Percentiles rank a stretch among this genome's conserved stretches.
Conservation (phyloP, 2,888 invertebrate genomes). For the Spatulosminthurus flaviceps region DNA sequence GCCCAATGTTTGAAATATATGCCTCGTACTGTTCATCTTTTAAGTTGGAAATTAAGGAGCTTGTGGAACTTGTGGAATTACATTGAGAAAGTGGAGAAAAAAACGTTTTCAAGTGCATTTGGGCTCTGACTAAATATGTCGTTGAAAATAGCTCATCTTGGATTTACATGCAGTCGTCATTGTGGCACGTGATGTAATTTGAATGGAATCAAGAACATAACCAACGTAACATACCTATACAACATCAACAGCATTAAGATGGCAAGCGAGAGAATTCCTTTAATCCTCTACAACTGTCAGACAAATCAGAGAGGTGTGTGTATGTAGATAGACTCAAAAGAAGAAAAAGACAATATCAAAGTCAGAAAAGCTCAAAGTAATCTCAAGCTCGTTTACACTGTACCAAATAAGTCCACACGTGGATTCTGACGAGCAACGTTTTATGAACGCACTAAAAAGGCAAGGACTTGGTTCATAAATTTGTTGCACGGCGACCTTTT, state of each 20-base stretch:
- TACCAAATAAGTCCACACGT: slow-evolving; percentile 10
- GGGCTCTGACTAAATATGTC: background rate
- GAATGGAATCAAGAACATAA: background rate
- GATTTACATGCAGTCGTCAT: slow-evolving; percentile 1
- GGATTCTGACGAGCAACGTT: background rate
- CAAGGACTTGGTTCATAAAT: slow-evolving; percentile 5
- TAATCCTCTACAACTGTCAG: slow-evolving; percentile 7
- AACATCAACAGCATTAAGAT: background rate
- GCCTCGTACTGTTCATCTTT: no score
- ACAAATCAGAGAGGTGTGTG: background rate
- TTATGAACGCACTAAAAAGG: slow-evolving; percentile 3
- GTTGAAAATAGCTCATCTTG: slow-evolving; percentile 10
- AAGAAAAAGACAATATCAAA: background rate
- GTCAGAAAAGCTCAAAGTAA: slow-evolving; percentile 8
- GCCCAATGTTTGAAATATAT: no score
- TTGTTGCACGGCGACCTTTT: slow-evolving; percentile 7
- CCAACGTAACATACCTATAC: background rate
- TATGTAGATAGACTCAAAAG: background rate
- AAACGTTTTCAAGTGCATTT: background rate
- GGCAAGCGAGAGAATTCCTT: slow-evolving; percentile 18
- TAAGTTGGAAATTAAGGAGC: no score
- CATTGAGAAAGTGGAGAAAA: background rate
- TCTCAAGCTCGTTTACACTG: slow-evolving; percentile 18
- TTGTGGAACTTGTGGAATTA: slow-evolving; percentile 10
- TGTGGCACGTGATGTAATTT: slow-evolving; percentile 18